Base-by-base conservation (phyloP, 1,140 invertebrate genomes). In the Plodia interpunctella region DNA sequence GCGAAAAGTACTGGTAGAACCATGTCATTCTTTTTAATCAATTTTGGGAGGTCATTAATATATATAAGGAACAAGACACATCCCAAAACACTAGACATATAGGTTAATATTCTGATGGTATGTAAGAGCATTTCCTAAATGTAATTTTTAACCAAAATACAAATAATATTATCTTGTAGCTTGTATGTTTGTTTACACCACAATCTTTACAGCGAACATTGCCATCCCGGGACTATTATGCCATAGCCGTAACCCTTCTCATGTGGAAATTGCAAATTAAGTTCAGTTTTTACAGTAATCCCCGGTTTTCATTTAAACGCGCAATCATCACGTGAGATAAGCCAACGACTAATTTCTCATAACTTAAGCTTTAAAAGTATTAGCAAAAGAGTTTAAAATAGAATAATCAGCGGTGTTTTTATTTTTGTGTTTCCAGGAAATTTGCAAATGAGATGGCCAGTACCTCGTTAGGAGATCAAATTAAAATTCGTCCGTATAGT, bases 231-330 rank as follows among this genome's bases (percentile, higher is more conserved):
- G 13, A 13, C 10, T 5, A 6, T 32, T 44, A n/a, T 44, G n/a
- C 38, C 30, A 9, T 32, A 32, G 9, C 38, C 38, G 38, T 44
- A 44, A 44, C 38, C 38, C 38, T 44, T 44, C 38, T 44, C 38
- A 44, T 44, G 38, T 44, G 38, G 38, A 44, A 44, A 44, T 44
- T 44, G 38, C 38, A 44, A 44, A 44, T 44, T 44, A 44, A 44
- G 38, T 44, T 44, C 5, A 44, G 38, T 44, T 44, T 44, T 44
- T 44, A 44, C 38, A 44, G 15, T 44, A 44, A 44, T 44, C 38
- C 38, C 38, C 38, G n/a, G 38, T 44, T 44, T 32, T 44, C 38
- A 44, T 44, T 44, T 44, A 44, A 44, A 15, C 38, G 15, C 38
- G 38, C 38, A 44, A 44, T 44, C 38, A 44, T 44, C 38, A 44